phyloP scores from a whole-genome alignment of 2,113 vertebrate genomes.

The Paradisaea rubra region DNA sequence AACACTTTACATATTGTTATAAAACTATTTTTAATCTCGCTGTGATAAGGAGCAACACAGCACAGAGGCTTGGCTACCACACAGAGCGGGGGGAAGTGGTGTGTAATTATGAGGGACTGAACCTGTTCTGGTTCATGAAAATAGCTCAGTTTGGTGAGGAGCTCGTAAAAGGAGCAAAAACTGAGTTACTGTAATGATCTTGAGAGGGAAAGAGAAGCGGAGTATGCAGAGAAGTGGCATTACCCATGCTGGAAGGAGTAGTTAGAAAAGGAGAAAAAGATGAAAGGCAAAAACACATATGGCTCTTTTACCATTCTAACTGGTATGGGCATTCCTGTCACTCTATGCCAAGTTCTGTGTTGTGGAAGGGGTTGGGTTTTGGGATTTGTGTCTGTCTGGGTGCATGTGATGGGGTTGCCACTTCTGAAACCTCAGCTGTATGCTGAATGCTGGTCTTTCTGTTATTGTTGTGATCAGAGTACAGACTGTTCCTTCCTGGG shows the following conservation, averaged over 20 bases:
- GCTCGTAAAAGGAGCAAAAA: neutral
- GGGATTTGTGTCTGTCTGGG: neutral
- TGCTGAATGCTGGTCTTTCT: neutral
- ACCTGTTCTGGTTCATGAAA: neutral
- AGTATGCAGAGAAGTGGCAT: neutral
- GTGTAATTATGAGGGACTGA: neutral
- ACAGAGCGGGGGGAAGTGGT: neutral
- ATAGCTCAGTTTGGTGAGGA: neutral
- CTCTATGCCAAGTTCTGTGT: neutral
- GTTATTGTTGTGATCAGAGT: neutral
- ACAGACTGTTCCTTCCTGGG: slow-evolving; percentile 2
- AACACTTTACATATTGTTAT: neutral
- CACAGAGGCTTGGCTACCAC: neutral
- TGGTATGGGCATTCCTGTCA: neutral
- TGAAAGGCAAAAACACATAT: neutral
- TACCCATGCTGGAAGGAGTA: neutral
- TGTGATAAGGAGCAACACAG: neutral
- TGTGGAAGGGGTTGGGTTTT: neutral
- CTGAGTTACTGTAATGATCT: neutral
- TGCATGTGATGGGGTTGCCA: neutral
- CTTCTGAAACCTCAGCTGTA: neutral
- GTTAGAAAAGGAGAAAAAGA: neutral
- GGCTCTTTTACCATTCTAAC: neutral
- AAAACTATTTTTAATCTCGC: neutral
- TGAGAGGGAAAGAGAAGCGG: neutral